A percentile compares a stretch with the other conserved stretches of the same genome.
phyloP scores from a whole-genome alignment of 2,888 invertebrate genomes.

The Rhamphomyia laevipes region DNA sequence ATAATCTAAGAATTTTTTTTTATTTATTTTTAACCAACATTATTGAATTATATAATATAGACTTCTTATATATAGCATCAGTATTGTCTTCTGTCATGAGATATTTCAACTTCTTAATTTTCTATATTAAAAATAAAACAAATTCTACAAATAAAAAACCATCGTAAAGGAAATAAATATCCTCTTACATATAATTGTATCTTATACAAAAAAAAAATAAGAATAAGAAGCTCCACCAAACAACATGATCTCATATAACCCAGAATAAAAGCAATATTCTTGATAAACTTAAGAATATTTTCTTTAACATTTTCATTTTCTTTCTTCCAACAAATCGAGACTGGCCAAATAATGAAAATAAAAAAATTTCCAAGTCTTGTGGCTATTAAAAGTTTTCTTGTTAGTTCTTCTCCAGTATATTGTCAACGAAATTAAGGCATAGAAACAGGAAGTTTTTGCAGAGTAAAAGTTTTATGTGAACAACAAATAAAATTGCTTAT shows the following conservation, averaged over 20 bases:
- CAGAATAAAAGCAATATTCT: slow-evolving; percentile 25
- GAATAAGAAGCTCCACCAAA: not conserved
- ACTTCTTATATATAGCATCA: no score
- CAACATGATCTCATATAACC: slow-evolving; percentile 18
- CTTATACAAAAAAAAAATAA: not conserved
- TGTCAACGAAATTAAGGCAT: not conserved
- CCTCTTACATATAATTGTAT: not conserved
- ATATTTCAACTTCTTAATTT: no score
- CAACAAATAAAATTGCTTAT: not conserved
- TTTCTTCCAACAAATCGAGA: not conserved
- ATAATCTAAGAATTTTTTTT: no score
- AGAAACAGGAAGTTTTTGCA: not conserved
- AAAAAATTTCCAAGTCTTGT: not conserved
- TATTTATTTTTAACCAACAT: no score
- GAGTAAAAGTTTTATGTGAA: not conserved
- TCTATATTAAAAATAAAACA: no score
- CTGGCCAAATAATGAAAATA: slow-evolving; percentile 4
- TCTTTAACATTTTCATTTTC: not conserved
- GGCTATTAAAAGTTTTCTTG: slow-evolving; percentile 1
- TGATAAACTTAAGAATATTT: slow-evolving; percentile 12
- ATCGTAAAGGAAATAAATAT: no score
- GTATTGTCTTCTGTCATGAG: no score
- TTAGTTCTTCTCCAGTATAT: not conserved
- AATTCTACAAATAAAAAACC: no score
- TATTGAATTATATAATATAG: no score